phyloP scores from a whole-genome alignment of 2,888 invertebrate species.

The Opisthograptis luteolata region DNA sequence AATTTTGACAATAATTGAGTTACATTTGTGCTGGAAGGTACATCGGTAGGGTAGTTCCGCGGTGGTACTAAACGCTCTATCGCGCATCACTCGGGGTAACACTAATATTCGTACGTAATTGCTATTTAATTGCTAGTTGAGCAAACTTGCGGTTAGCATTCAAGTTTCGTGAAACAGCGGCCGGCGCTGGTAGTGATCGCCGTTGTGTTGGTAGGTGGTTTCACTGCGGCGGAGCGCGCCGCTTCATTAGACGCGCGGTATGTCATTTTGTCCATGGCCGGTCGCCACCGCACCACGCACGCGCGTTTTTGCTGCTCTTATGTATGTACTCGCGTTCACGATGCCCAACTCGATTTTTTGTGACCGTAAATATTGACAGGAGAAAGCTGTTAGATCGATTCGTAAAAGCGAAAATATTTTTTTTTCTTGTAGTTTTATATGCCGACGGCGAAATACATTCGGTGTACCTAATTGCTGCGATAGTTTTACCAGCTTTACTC shows the following conservation, averaged over 20 bases:
- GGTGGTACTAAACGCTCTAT: constrained; percentile 1
- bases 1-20: neutral
- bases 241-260: constrained; percentile 69
- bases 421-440: constrained; percentile 22
- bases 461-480: constrained; percentile 26
- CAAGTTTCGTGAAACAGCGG: constrained; percentile 24
- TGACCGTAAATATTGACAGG: constrained; percentile 61
- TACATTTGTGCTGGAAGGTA: neutral
- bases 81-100: constrained; percentile 4
- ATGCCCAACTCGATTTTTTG: constrained; percentile 52
- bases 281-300: constrained; percentile 12
- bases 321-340: constrained; percentile 21
- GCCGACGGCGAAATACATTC: constrained; percentile 25
- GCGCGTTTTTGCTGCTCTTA: constrained; percentile 10
- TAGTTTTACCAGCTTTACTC: constrained; percentile 23
- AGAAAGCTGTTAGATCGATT: constrained; percentile 59
- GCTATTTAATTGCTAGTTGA: constrained; percentile 21
- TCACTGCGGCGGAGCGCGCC: constrained; percentile 31
- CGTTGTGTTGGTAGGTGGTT: constrained; percentile 29
- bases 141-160: constrained; percentile 25
- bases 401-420: constrained; percentile 39
- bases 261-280: constrained; percentile 58
- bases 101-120: constrained; percentile 12
- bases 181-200: neutral
- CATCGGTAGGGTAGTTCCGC: neutral